Percentiles rank a stretch among this genome's conserved stretches.
These are phyloP conservation scores for Endomychus coccineus DNA, from an alignment of 2,888 invertebrate species.

Conservation along the genomic window DNA sequence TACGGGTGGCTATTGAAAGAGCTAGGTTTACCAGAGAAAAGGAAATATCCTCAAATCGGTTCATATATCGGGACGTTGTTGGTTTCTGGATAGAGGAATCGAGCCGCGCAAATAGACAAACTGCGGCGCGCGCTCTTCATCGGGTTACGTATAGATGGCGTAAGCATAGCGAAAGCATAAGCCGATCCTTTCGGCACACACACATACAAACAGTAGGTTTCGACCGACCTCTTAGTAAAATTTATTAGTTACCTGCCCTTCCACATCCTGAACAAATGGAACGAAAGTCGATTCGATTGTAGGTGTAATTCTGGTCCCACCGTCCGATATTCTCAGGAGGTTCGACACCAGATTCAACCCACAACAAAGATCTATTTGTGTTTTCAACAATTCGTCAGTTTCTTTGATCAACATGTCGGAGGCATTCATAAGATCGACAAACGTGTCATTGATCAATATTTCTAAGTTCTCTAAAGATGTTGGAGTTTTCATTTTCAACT, in stretches of 20 bases:
- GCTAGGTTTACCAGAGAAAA: too few species aligned
- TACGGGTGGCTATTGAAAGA: too few species aligned
- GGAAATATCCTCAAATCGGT: too few species aligned
- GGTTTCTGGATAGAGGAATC: too few species aligned
- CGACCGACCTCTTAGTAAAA: too few species aligned
- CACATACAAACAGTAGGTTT: too few species aligned
- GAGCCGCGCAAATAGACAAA: too few species aligned
- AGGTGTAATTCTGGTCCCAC: constrained; percentile 28
- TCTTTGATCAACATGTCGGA: constrained; percentile 47
- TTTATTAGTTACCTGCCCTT: constrained; percentile 35
- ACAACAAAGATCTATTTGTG: constrained; percentile 35
- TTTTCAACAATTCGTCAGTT: constrained; percentile 34
- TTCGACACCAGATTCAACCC: constrained; percentile 31
- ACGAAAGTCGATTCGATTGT: constrained; percentile 33
- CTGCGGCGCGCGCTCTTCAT: too few species aligned
- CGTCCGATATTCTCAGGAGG: constrained; percentile 31
- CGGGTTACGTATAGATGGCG: too few species aligned
- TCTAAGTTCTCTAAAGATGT: constrained; percentile 65
- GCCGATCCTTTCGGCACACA: too few species aligned
- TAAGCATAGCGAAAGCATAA: too few species aligned
- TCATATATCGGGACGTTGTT: too few species aligned
- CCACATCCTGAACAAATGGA: constrained; percentile 32
- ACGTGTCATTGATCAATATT: constrained; percentile 63
- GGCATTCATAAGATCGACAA: constrained; percentile 50
- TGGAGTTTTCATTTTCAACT: constrained; percentile 73